Evolutionary conservation across 2,888 invertebrate genomes (phyloP).

Genomic region (Stenolophus ochropezus): DNA sequence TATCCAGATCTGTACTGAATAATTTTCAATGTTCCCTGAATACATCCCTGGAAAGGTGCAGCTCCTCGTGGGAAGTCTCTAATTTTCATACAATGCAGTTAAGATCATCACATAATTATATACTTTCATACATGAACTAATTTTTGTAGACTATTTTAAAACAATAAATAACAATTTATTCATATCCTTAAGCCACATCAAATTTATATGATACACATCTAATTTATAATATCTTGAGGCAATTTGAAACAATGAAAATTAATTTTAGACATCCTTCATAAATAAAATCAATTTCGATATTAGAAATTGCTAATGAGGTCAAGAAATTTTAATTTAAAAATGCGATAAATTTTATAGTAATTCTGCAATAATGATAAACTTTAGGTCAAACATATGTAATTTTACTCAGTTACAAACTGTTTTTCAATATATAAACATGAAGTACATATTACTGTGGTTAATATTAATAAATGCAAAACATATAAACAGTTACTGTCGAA

Average conservation of each 20-base stretch:
- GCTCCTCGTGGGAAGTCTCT: neutral
- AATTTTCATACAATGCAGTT: neutral
- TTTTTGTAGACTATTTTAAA: neutral
- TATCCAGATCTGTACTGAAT: too few relatives aligned
- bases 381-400: neutral
- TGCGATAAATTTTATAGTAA: slow-evolving; percentile 6
- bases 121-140: neutral
- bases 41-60: too few relatives aligned
- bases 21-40: too few relatives aligned
- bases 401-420: neutral
- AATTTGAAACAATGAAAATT: slow-evolving; percentile 29
- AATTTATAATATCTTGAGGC: neutral
- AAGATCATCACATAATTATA: neutral
- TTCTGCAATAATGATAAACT: slow-evolving; percentile 26
- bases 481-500: neutral
- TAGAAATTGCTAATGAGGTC: slow-evolving; percentile 13
- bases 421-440: neutral
- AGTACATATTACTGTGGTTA: neutral
- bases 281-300: slow-evolving; percentile 27
- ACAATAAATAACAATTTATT: slow-evolving; percentile 43
- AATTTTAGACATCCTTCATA: slow-evolving; percentile 6
- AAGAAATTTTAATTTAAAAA: slow-evolving; percentile 1
- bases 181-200: neutral
- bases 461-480: neutral
- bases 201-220: neutral